Evolutionary conservation across 2,113 vertebrate genomes (phyloP).

Genomic region (Suncus etruscus): DNA sequence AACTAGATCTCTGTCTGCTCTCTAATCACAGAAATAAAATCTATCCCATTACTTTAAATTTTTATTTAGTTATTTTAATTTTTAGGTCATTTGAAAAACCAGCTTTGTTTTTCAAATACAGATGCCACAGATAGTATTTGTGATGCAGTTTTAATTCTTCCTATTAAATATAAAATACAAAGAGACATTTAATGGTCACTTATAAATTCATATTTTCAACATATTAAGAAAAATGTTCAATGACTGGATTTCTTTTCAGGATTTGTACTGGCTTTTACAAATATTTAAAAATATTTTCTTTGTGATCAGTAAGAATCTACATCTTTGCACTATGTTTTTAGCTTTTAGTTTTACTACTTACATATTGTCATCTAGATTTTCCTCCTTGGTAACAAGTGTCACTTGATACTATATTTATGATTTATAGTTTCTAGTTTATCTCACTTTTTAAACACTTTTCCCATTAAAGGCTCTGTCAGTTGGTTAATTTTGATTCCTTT

Average conservation of each 20-base stretch:
- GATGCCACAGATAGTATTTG: constrained; percentile 52
- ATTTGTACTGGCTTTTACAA: constrained; percentile 57
- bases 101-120: background rate
- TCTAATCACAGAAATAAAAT: constrained; percentile 24
- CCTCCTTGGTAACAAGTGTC: constrained; percentile 15
- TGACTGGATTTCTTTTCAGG: constrained; percentile 60
- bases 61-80: background rate
- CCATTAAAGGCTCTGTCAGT: background rate
- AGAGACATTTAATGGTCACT: constrained; percentile 57
- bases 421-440: constrained; percentile 48
- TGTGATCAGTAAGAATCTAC: constrained; percentile 29
- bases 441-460: constrained; percentile 52
- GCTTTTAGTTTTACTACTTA: constrained; percentile 14
- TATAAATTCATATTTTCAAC: constrained; percentile 74
- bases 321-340: background rate
- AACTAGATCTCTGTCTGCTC: background rate
- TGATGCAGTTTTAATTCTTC: constrained; percentile 75
- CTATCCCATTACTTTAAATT: background rate
- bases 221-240: constrained; percentile 69
- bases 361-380: constrained; percentile 50
- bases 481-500: background rate
- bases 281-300: background rate
- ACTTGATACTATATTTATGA: constrained; percentile 9
- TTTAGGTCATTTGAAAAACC: constrained; percentile 80
- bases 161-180: constrained; percentile 62